Percentiles rank a stretch among this genome's conserved stretches.
phyloP scores from a whole-genome alignment of 2,797 vertebrate genomes.

The Poeciliopsis presidionis region DNA sequence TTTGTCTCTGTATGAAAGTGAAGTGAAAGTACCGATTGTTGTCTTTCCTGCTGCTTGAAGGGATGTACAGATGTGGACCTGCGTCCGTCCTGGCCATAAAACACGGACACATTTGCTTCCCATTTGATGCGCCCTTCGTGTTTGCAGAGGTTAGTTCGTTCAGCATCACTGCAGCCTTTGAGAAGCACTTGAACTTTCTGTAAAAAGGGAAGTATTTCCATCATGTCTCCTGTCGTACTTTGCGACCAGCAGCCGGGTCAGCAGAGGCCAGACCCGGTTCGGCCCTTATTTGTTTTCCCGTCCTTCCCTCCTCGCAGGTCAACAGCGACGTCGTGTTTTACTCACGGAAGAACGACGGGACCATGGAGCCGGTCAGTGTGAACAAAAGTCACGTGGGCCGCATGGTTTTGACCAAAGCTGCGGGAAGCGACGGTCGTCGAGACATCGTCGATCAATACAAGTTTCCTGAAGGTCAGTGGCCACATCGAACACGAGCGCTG shows the following conservation, averaged over 20 bases:
- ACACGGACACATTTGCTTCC: slow-evolving; percentile 92
- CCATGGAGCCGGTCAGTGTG: slow-evolving; percentile 77
- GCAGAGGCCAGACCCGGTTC: background rate
- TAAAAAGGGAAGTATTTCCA: background rate
- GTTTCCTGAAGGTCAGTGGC: slow-evolving; percentile 88
- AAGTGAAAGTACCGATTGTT: background rate
- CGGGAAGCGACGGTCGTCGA: slow-evolving; percentile 78
- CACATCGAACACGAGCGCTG: background rate
- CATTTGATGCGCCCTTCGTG: slow-evolving; percentile 91
- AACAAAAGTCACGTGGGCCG: slow-evolving; percentile 86
- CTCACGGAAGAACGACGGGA: slow-evolving; percentile 83
- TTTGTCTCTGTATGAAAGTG: background rate
- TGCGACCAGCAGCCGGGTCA: background rate
- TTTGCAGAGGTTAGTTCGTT: slow-evolving; percentile 88
- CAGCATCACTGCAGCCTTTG: background rate
- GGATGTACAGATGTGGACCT: slow-evolving; percentile 95
- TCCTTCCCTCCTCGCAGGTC: slow-evolving; percentile 77
- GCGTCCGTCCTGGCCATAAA: slow-evolving; percentile 94
- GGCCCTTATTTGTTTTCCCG: background rate
- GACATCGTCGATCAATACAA: slow-evolving; percentile 92
- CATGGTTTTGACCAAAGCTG: slow-evolving; percentile 88
- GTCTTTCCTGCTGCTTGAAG: slow-evolving; percentile 48
- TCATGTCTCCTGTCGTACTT: background rate
- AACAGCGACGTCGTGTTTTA: slow-evolving; percentile 94
- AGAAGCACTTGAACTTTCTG: background rate